phyloP scores from a whole-genome alignment of 2,113 vertebrate species.

The Pluvianellus socialis region DNA sequence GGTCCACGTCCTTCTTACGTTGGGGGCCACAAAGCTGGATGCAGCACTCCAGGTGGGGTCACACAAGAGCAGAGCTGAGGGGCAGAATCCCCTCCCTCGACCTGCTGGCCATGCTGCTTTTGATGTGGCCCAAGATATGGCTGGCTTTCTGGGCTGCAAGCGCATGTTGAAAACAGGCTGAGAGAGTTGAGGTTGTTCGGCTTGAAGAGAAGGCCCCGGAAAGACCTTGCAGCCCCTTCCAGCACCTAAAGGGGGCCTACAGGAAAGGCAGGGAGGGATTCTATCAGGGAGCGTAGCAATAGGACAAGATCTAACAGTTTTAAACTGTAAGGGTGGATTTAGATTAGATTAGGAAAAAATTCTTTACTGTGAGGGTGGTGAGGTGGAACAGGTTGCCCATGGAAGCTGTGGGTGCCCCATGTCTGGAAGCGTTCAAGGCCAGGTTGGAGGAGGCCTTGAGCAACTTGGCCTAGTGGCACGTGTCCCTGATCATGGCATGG shows the following conservation, averaged over 20 bases:
- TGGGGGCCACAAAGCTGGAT: fast-evolving
- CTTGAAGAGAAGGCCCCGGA: neutral
- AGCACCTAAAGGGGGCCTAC: neutral
- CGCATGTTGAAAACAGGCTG: fast-evolving
- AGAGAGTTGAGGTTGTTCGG: neutral
- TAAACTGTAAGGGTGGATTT: neutral
- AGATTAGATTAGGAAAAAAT: neutral
- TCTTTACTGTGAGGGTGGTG: neutral
- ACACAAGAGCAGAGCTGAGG: fast-evolving
- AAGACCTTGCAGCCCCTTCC: neutral
- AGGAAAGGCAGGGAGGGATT: neutral
- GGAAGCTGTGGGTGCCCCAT: neutral
- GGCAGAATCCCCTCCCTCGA: fast-evolving
- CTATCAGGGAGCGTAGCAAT: neutral
- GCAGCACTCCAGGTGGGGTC: fast-evolving
- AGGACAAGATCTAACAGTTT: neutral
- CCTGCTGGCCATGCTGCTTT: neutral
- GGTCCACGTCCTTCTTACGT: fast-evolving
- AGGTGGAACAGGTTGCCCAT: neutral
- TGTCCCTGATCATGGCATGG: neutral
- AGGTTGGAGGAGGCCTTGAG: neutral
- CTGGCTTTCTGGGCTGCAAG: fast-evolving
- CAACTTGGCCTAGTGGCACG: neutral
- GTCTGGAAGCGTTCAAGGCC: neutral
- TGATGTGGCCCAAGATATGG: fast-evolving